Conservation (phyloP, 1,140 invertebrate genomes). For the Sarcophaga peregrina region DNA sequence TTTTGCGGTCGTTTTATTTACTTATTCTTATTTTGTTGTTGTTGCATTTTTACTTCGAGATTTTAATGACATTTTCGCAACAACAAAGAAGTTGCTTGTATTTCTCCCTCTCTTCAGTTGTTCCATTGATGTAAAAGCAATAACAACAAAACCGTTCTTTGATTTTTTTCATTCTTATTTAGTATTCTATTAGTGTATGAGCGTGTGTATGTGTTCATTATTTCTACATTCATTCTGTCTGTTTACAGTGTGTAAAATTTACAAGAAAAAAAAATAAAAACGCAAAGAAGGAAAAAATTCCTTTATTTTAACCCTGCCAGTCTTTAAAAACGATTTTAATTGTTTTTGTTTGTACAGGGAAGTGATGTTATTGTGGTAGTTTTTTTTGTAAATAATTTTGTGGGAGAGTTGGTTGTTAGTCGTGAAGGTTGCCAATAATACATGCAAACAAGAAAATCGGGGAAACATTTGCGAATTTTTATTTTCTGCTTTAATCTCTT, state of each 20-base stretch:
- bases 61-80: conserved; percentile 13
- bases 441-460: too few relatives aligned
- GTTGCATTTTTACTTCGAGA: neutral
- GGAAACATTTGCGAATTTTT: too few relatives aligned
- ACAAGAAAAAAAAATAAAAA: too few relatives aligned
- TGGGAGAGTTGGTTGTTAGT: neutral
- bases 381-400: neutral
- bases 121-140: neutral
- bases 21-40: neutral
- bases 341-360: neutral
- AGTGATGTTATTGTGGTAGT: neutral
- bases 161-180: neutral
- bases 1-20: conserved; percentile 15
- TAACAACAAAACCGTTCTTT: neutral
- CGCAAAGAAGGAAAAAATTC: neutral
- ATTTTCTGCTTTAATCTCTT: too few relatives aligned
- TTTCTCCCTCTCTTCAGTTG: neutral
- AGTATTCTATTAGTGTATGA: neutral
- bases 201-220: neutral
- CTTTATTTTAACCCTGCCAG: conserved; percentile 18
- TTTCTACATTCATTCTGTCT: neutral
- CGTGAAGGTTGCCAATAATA: neutral
- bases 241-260: neutral
- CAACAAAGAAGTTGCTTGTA: neutral
- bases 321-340: neutral